Conservation (phyloP, 2,797 vertebrate species). For the Limosa lapponica region DNA sequence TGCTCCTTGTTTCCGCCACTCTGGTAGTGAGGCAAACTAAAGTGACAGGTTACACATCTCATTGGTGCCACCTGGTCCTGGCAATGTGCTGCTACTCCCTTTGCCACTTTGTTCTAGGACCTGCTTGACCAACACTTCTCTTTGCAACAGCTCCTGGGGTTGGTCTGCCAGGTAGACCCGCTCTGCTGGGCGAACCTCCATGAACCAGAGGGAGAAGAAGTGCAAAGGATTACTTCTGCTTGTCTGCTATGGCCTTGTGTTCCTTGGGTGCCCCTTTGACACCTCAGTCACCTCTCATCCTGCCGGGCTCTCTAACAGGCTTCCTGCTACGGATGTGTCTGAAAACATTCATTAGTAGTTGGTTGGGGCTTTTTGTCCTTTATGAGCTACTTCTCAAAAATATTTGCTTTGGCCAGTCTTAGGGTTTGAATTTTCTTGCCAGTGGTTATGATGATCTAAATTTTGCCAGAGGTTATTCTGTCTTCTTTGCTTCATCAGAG, state of each 20-base stretch:
- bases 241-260: neutral
- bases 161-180: neutral
- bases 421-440: neutral
- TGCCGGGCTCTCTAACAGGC: neutral
- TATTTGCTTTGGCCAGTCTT: neutral
- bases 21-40: neutral
- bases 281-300: neutral
- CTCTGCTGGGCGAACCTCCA: neutral
- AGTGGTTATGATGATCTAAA: neutral
- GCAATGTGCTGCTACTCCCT: neutral
- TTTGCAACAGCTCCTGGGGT: neutral
- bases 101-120: neutral
- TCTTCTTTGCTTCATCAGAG: neutral
- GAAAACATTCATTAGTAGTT: neutral
- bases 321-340: neutral
- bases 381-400: neutral
- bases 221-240: neutral
- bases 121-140: neutral
- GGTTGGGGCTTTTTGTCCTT: neutral
- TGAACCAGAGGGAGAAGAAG: neutral
- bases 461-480: neutral
- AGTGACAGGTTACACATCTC: accelerated
- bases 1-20: neutral
- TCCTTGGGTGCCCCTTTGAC: neutral
- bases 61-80: neutral